phyloP scores from a whole-genome alignment of 2,113 vertebrate genomes.

The Protobothrops mucrosquamatus region DNA sequence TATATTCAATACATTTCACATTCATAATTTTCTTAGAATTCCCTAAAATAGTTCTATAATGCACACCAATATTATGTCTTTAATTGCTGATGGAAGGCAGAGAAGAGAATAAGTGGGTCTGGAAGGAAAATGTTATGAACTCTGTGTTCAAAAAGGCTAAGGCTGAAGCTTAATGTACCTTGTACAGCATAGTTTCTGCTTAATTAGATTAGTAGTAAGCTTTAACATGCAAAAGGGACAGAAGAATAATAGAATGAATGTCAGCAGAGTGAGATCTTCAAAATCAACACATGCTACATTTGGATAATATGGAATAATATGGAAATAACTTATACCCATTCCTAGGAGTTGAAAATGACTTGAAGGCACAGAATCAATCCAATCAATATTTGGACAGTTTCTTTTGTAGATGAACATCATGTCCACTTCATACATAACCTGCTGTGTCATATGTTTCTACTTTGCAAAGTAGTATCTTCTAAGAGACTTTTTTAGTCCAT shows the following conservation, averaged over 20 bases:
- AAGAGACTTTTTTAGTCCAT: background rate
- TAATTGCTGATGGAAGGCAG: background rate
- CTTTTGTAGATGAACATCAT: background rate
- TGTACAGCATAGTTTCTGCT: background rate
- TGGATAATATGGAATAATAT: background rate
- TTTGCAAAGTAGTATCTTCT: background rate
- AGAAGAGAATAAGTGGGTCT: background rate
- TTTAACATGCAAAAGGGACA: background rate
- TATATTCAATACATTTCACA: background rate
- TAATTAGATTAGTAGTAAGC: background rate
- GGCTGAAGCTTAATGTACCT: background rate
- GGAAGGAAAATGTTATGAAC: background rate
- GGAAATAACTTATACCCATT: background rate
- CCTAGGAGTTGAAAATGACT: background rate
- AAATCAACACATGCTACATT: background rate
- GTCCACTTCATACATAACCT: background rate
- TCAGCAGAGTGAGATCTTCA: background rate
- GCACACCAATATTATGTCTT: background rate
- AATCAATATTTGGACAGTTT: background rate
- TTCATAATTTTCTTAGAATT: background rate
- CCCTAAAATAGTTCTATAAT: background rate
- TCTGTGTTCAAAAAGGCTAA: background rate
- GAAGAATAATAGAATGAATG: background rate
- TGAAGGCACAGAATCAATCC: background rate
- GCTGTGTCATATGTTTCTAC: background rate